These are phyloP conservation scores for Chelmon rostratus DNA, from an alignment of 2,797 vertebrate genomes.

Conservation along the genomic window DNA sequence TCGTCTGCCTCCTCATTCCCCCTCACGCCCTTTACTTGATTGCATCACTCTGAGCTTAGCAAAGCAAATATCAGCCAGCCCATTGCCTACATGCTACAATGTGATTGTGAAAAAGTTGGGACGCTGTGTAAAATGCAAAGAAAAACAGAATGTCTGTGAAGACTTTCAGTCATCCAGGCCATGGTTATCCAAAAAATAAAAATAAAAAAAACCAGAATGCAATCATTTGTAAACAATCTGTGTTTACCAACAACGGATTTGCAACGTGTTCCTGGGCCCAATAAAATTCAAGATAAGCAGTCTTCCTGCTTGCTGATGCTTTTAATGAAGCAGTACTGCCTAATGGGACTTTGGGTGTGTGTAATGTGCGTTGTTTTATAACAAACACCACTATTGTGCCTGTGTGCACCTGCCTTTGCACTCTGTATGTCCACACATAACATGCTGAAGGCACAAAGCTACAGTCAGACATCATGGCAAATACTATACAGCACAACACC, in stretches of 20 bases:
- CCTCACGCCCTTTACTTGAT: neutral
- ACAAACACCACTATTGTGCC: slow-evolving; percentile 66
- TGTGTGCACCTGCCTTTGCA: slow-evolving; percentile 18
- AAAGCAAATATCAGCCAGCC: slow-evolving; percentile 2
- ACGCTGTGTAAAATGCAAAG: too few species aligned
- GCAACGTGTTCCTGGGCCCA: too few species aligned
- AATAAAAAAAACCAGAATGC: too few species aligned
- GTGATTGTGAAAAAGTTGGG: too few species aligned
- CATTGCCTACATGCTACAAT: neutral
- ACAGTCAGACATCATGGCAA: slow-evolving; percentile 7
- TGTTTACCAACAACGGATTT: too few species aligned
- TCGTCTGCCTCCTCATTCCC: neutral
- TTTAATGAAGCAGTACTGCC: slow-evolving; percentile 1
- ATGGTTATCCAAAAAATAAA: too few species aligned
- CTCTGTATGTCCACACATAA: slow-evolving; percentile 33
- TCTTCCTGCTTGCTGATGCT: slow-evolving; percentile 18
- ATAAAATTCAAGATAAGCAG: slow-evolving; percentile 23
- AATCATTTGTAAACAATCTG: too few species aligned
- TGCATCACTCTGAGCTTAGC: neutral
- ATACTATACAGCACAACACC: slow-evolving; percentile 12
- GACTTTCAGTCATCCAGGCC: too few species aligned
- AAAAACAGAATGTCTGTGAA: too few species aligned
- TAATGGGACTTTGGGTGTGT: slow-evolving; percentile 15
- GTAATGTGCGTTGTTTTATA: slow-evolving; percentile 39
- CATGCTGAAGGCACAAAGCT: slow-evolving; percentile 6